Evolutionary conservation across 2,888 invertebrate species (phyloP), one percentile per base, ranked within the genome.

Genomic region (Argyra leucocephala): DNA sequence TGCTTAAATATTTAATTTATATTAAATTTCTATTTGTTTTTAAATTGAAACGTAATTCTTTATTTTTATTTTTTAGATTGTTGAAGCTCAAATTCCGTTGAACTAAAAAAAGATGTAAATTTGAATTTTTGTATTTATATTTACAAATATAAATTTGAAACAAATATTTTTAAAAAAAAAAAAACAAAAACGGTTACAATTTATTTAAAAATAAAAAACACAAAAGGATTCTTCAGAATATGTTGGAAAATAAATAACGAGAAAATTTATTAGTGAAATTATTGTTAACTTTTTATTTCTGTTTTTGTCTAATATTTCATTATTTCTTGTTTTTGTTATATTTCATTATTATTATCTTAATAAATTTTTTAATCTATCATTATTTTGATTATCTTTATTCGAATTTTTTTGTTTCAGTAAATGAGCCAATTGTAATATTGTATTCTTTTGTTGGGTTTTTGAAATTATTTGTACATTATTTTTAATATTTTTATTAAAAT

Each of bases 41-140:
- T 26, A 6, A 6, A 6, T 26, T 26, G 5, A 6, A 26, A 6
- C 7, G 4, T 26, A 26, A 15, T 61, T 65, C 24, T 57, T 66
- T 57, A 7, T 22, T 22, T 61, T 26, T 26, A 18, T 31, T 70
- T 85, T 86, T 70, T 83, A 89, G 89, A 85, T 88, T 73, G 69
- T 69, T 22, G 63, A 71, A 62, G 68, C 69, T 24, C 67, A 69
- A 58, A 68, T 69, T 36, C 66, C 68, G 59, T 63, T 67, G 65
- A 66, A 67, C 64, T 67, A 64, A 66, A 21, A 22, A 31, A 31
- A 4, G 31, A 31, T 4, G 26, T 6, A 6, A 12, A 31, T 6
- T 10, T 31, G 31, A 31, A 31, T 10, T 31, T 12, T 31, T 31
- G 31, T n/a, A n/a, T n/a, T n/a, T n/a, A n/a, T n/a, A n/a, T n/a